These are phyloP conservation scores for Wasmannia auropunctata DNA, from an alignment of 1,140 invertebrate genomes.

Conservation along the genomic window DNA sequence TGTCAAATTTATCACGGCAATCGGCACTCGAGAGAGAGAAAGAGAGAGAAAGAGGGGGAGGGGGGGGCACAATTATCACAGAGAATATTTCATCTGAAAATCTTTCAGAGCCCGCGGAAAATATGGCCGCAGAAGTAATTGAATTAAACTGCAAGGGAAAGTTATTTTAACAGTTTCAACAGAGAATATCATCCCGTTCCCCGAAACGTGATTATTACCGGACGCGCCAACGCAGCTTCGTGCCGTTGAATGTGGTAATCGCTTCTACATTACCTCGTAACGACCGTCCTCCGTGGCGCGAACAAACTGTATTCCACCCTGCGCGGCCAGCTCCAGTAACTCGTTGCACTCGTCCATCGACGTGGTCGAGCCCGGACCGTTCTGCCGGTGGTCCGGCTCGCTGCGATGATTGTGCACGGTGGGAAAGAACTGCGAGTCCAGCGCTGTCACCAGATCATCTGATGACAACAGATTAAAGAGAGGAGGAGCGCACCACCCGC, in stretches of 20 bases:
- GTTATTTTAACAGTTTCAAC: not conserved
- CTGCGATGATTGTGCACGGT: slow-evolving; percentile 25
- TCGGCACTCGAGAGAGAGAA: not conserved
- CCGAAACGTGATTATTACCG: slow-evolving; percentile 2
- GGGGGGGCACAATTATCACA: not conserved
- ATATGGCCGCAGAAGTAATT: not conserved
- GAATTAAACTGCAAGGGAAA: not conserved
- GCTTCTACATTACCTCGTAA: slow-evolving; percentile 83
- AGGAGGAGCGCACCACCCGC: slow-evolving; percentile 13
- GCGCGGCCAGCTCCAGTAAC: slow-evolving; percentile 82
- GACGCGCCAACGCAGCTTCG: not conserved
- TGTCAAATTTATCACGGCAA: not conserved
- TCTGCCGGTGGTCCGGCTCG: slow-evolving; percentile 58
- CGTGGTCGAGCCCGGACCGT: slow-evolving; percentile 47
- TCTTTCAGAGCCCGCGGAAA: not conserved
- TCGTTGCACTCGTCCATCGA: slow-evolving; percentile 80
- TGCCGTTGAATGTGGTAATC: slow-evolving; percentile 70
- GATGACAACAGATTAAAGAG: slow-evolving; percentile 39
- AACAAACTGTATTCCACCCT: slow-evolving; percentile 85
- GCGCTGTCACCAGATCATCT: slow-evolving; percentile 64
- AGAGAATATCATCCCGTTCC: not conserved
- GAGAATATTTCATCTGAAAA: not conserved
- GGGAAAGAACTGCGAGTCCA: slow-evolving; percentile 69
- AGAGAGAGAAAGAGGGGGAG: no score
- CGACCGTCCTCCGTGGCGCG: slow-evolving; percentile 84